These are phyloP conservation scores for Chromobotia macracanthus DNA, from an alignment of 2,797 vertebrate genomes.

Conservation along the genomic window DNA sequence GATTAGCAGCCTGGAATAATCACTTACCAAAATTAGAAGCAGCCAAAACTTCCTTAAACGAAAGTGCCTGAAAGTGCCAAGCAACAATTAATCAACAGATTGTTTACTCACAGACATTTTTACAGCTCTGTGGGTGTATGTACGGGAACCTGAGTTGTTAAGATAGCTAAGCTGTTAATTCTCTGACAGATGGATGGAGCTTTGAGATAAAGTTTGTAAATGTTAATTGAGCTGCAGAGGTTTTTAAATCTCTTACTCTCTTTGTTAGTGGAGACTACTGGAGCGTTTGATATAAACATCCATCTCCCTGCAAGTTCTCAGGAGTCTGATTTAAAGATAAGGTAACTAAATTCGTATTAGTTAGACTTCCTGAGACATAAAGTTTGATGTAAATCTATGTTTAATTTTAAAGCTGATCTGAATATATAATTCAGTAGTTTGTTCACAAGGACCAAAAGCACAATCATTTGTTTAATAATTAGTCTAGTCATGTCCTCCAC, in stretches of 20 bases:
- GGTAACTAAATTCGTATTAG: conserved; percentile 18
- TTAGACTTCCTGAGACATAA: neutral
- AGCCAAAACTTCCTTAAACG: conserved; percentile 13
- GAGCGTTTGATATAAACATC: conserved; percentile 40
- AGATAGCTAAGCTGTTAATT: conserved; percentile 13
- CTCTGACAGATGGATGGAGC: conserved; percentile 40
- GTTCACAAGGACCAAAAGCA: neutral
- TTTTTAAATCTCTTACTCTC: conserved; percentile 36
- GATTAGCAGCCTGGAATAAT: conserved; percentile 41
- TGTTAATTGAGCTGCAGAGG: conserved; percentile 47
- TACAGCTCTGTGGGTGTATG: conserved; percentile 1
- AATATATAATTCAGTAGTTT: neutral
- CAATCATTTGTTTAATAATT: conserved; percentile 13
- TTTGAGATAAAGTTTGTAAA: conserved; percentile 34
- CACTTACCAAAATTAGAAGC: conserved; percentile 38
- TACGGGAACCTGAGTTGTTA: conserved; percentile 10
- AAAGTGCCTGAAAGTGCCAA: neutral
- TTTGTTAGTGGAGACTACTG: conserved; percentile 25
- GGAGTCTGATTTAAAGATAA: conserved; percentile 38
- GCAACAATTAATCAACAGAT: conserved; percentile 25
- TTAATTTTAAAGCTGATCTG: neutral
- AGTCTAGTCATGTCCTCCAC: neutral
- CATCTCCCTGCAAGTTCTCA: conserved; percentile 8
- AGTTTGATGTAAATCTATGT: neutral
- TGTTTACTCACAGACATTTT: neutral